Evolutionary conservation across 2,888 invertebrate species (phyloP).

Genomic region (Mimachlamys varia): DNA sequence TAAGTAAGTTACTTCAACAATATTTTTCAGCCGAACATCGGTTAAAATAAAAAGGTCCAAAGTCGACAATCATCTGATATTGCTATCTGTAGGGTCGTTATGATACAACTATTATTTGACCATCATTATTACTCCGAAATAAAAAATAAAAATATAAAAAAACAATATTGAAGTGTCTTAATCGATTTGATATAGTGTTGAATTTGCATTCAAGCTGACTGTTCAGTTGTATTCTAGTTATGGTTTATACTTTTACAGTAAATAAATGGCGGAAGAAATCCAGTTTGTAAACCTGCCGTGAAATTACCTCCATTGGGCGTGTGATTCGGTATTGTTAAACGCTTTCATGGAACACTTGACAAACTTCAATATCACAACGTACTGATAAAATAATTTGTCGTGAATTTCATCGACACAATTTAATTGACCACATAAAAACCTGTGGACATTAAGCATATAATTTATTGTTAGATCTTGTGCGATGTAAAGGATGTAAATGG

Average conservation of each 20-base stretch:
- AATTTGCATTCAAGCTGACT: neutral
- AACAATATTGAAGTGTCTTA: neutral
- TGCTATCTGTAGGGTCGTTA: too few species aligned
- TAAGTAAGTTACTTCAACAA: too few species aligned
- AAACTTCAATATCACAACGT: neutral
- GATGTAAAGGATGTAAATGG: too few species aligned
- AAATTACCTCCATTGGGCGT: slow-evolving; percentile 15
- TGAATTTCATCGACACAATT: neutral
- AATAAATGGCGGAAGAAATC: neutral
- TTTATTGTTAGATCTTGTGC: too few species aligned
- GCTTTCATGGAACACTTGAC: neutral
- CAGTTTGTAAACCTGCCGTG: neutral
- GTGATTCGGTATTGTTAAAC: neutral
- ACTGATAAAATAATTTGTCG: neutral
- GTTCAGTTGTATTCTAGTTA: neutral
- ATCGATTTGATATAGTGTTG: neutral
- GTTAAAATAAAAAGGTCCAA: too few species aligned
- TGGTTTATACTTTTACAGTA: neutral
- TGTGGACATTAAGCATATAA: too few species aligned
- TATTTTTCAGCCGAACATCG: too few species aligned
- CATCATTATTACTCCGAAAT: too few species aligned
- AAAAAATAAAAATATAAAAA: too few species aligned
- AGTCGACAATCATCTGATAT: too few species aligned
- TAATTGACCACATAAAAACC: too few species aligned
- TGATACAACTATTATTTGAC: too few species aligned